These are phyloP conservation scores for Reinhardtius hippoglossoides DNA, from an alignment of 2,113 vertebrate species.

Conservation along the genomic window DNA sequence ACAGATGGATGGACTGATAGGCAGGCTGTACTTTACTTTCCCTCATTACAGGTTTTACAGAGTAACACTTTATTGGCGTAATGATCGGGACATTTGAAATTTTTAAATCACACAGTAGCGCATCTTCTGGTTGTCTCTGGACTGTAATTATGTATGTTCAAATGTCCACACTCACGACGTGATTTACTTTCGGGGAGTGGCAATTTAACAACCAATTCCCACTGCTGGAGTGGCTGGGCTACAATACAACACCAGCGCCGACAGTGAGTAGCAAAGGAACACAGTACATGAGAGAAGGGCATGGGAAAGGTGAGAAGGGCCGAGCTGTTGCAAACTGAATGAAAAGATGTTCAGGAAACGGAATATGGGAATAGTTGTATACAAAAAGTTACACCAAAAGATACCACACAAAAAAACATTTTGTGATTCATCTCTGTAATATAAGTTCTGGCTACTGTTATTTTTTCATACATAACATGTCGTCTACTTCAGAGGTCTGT, in stretches of 20 bases:
- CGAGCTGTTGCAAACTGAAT: slow-evolving; percentile 25
- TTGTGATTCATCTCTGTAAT: no score
- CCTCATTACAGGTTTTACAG: slow-evolving; percentile 61
- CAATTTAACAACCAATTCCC: slow-evolving; percentile 68
- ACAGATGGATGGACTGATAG: slow-evolving; percentile 50
- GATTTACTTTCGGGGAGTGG: slow-evolving; percentile 58
- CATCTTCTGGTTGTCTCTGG: slow-evolving; percentile 40
- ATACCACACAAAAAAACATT: background rate
- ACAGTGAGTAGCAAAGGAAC: slow-evolving; percentile 51
- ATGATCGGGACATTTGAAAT: slow-evolving; percentile 50
- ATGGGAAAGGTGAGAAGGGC: slow-evolving; percentile 14
- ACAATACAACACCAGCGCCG: slow-evolving; percentile 45
- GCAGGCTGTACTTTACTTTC: slow-evolving; percentile 38
- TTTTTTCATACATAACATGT: no score
- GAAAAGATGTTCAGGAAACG: slow-evolving; percentile 6
- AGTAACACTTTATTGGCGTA: slow-evolving; percentile 57
- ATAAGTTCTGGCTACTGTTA: no score
- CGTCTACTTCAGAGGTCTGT: no score
- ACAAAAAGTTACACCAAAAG: background rate
- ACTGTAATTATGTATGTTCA: slow-evolving; percentile 62
- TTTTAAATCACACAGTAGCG: slow-evolving; percentile 53
- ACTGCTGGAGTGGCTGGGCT: slow-evolving; percentile 44
- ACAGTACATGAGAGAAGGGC: slow-evolving; percentile 20
- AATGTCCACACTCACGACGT: slow-evolving; percentile 48
- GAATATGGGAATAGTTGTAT: background rate